Conservation (phyloP, 2,797 vertebrate species). For the Anguilla anguilla region DNA sequence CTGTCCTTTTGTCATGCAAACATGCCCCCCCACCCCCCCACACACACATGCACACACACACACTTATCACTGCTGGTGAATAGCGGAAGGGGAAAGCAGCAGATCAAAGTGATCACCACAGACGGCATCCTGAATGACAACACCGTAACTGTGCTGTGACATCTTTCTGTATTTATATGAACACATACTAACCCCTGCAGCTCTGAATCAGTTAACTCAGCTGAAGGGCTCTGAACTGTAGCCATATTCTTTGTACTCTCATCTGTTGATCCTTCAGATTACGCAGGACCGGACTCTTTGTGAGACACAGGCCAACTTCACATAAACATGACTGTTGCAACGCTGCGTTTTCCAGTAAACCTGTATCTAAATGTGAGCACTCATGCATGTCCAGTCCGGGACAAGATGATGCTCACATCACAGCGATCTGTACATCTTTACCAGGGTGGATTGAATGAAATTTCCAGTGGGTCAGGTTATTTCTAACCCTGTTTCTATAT, state of each 20-base stretch:
- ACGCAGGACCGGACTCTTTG: too few species aligned
- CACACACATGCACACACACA: background rate
- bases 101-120: background rate
- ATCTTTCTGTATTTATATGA: background rate
- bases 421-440: background rate
- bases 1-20: slow-evolving; percentile 40
- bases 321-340: too few species aligned
- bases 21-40: background rate
- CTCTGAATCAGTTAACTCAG: background rate
- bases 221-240: too few species aligned
- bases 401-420: background rate
- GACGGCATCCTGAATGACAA: background rate
- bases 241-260: too few species aligned
- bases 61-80: background rate
- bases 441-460: background rate
- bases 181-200: background rate
- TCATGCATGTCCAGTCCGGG: too few species aligned
- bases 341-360: too few species aligned
- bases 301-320: too few species aligned
- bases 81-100: background rate
- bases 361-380: too few species aligned
- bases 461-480: background rate
- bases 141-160: background rate
- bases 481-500: background rate
- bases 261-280: too few species aligned